Conservation (phyloP, 1,140 invertebrate genomes). For the Glossosoma conforme region DNA sequence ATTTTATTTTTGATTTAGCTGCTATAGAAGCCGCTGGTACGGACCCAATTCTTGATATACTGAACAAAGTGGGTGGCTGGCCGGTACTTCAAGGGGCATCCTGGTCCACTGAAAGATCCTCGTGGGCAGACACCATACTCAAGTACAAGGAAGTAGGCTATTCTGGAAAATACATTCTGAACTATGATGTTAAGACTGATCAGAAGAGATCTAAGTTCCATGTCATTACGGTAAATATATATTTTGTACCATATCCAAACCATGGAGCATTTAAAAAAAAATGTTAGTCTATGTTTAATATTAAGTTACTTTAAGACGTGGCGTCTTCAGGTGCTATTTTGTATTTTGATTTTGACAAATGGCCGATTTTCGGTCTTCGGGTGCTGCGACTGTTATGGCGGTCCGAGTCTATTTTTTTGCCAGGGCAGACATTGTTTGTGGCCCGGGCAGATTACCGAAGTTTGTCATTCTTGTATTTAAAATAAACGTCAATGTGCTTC, state of each 20-base stretch:
- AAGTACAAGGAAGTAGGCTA: constrained; percentile 74
- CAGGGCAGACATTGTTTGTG: too few relatives aligned
- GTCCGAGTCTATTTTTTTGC: too few relatives aligned
- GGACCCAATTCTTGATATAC: constrained; percentile 61
- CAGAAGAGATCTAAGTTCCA: constrained; percentile 80
- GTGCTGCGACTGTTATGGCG: too few relatives aligned
- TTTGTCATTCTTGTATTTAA: too few relatives aligned
- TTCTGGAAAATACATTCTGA: constrained; percentile 84
- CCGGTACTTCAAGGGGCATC: constrained; percentile 72
- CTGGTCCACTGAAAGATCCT: constrained; percentile 68
- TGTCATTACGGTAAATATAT: constrained; percentile 70
- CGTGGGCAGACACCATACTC: constrained; percentile 78
- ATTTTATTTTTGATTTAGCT: constrained; percentile 41
- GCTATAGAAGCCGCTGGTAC: constrained; percentile 69
- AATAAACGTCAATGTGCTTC: too few relatives aligned
- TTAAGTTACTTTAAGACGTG: neutral
- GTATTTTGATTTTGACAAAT: neutral
- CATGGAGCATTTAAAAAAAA: neutral
- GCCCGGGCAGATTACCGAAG: too few relatives aligned
- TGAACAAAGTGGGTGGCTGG: constrained; percentile 82
- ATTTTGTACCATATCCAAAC: neutral
- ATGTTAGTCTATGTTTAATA: neutral
- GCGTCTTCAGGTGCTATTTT: neutral
- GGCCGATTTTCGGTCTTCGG: neutral
- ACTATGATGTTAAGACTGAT: constrained; percentile 83